Percentiles rank a stretch among this genome's conserved stretches.
Conservation (phyloP, 2,888 invertebrate species). For the Nomada ruficornis region DNA sequence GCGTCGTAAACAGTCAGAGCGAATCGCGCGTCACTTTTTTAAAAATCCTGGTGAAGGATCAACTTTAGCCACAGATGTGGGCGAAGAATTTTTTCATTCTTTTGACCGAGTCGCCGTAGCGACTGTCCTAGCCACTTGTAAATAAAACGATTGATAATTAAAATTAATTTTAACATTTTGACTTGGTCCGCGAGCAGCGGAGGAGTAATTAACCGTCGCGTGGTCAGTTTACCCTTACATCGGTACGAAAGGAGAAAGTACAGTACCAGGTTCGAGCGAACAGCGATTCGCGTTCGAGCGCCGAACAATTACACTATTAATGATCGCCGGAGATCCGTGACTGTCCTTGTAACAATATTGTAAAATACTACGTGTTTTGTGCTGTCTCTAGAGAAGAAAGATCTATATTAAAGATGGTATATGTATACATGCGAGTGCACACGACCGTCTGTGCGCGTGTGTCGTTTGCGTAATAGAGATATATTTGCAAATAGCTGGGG, state of each 20-base stretch:
- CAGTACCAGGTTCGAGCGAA: not conserved
- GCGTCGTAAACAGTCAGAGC: constrained; percentile 49
- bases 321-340: constrained; percentile 42
- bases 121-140: not conserved
- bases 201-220: no score
- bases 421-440: constrained; percentile 59
- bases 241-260: not conserved
- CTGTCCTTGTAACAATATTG: constrained; percentile 77
- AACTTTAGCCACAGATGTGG: not conserved
- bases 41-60: not conserved
- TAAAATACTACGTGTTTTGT: constrained; percentile 79
- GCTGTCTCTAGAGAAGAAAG: constrained; percentile 78
- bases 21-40: constrained; percentile 29
- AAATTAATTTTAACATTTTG: not conserved
- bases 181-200: not conserved
- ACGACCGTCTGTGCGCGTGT: constrained; percentile 33
- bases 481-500: constrained; percentile 61
- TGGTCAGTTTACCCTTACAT: no score
- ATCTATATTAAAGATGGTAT: constrained; percentile 68
- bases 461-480: constrained; percentile 59
- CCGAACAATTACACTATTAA: not conserved
- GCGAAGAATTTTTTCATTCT: not conserved
- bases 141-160: not conserved
- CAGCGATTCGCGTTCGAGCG: constrained; percentile 12
- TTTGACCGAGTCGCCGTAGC: not conserved